These are phyloP conservation scores for Thryonomys swinderianus DNA, from an alignment of 2,113 vertebrate genomes.

Conservation along the genomic window DNA sequence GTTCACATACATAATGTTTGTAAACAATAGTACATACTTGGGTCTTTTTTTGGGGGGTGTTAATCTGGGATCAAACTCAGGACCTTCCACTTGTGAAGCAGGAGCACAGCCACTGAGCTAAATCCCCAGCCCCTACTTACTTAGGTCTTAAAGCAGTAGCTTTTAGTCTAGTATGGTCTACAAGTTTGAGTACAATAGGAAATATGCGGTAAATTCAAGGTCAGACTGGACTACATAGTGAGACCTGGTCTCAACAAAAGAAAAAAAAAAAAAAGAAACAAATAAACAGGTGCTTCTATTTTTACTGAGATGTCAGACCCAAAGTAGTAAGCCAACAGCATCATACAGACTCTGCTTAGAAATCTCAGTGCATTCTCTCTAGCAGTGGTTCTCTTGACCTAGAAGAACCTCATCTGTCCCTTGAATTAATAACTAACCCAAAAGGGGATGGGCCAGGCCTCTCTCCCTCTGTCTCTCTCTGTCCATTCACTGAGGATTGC, in stretches of 20 bases:
- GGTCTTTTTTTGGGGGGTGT: background rate
- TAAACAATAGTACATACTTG: slow-evolving; percentile 3
- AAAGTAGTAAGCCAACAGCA: background rate
- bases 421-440: slow-evolving; percentile 52
- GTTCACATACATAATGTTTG: background rate
- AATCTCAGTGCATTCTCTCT: too few species aligned
- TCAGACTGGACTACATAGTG: background rate
- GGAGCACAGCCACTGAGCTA: too few species aligned
- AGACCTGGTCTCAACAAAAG: background rate
- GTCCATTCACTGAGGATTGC: background rate
- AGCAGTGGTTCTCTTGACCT: background rate
- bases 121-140: background rate
- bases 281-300: background rate
- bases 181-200: background rate
- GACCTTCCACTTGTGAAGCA: too few species aligned
- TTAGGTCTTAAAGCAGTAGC: slow-evolving; percentile 23
- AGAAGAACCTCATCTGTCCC: background rate
- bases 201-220: background rate
- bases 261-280: background rate
- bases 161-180: background rate
- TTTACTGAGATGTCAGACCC: slow-evolving; percentile 42
- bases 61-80: too few species aligned
- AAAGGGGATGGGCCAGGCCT: background rate
- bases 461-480: background rate
- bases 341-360: background rate